Evolutionary conservation across 2,888 invertebrate species (phyloP).

Genomic region (Argyresthia goedartella): DNA sequence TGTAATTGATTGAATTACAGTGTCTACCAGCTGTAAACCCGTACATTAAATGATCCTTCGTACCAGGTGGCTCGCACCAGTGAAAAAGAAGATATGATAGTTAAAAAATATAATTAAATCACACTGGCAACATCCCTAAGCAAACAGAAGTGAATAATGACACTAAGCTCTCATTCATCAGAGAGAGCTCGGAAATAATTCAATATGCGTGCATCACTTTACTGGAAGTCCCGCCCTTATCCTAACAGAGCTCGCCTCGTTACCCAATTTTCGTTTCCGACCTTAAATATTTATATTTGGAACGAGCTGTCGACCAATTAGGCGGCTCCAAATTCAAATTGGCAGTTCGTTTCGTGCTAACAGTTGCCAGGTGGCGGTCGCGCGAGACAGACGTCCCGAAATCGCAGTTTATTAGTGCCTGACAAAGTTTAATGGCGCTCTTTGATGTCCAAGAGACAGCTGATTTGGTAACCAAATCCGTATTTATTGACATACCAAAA

Average conservation of each 20-base stretch:
- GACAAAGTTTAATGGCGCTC: constrained; percentile 50
- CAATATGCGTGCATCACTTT: constrained; percentile 10
- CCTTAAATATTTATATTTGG: constrained; percentile 47
- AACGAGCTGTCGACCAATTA: constrained; percentile 53
- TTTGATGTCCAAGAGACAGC: constrained; percentile 35
- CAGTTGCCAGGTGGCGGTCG: constrained; percentile 50
- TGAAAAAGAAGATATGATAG: too few relatives aligned
- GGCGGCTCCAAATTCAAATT: constrained; percentile 42
- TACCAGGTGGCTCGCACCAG: too few relatives aligned
- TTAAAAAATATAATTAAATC: too few relatives aligned
- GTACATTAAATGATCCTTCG: too few relatives aligned
- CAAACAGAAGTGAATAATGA: too few relatives aligned
- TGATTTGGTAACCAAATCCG: neutral
- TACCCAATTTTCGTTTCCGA: constrained; percentile 30
- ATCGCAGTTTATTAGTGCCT: constrained; percentile 34
- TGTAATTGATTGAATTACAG: too few relatives aligned
- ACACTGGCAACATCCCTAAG: too few relatives aligned
- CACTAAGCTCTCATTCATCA: too few relatives aligned
- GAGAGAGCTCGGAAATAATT: constrained; percentile 9
- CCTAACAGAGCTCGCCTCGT: constrained; percentile 13
- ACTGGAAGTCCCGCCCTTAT: neutral
- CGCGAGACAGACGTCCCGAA: constrained; percentile 28
- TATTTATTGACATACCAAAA: neutral
- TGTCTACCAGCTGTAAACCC: too few relatives aligned
- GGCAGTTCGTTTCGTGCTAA: constrained; percentile 50